Base-by-base conservation (phyloP, 2,113 vertebrate species). In the Rhinogobius similis region DNA sequence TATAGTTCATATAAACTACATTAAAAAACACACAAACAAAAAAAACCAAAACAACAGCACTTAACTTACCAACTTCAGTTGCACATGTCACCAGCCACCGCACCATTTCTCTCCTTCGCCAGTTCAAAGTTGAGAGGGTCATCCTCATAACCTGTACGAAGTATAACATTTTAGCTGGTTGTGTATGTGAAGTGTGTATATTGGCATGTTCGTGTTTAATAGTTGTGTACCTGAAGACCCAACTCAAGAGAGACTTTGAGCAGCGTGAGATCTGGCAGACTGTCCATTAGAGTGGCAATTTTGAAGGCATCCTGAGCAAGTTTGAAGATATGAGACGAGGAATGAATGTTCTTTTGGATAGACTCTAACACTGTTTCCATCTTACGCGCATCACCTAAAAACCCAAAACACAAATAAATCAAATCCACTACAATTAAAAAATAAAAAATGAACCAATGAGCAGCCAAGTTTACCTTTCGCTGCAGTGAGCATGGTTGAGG, bases 321-420 rank as follows among this genome's bases (percentile, higher is more conserved):
- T 73, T 89, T 89, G 69, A 89, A 89, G 86, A 87, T 89, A 81
- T 89, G 87, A 5, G 87, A 89, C 6, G 87, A 86, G 1, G 87
- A 87, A 76, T 89, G 87, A 84, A 89, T 85, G 84, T 87, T 87
- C 70, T 87, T 89, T 84, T 89, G 87, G 80, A 89, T 85, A 62
- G 86, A 85, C 77, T 87, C 87, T 43, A 89, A 79, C 80, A 89
- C 86, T 14, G 82, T 85, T 65, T 89, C 66, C 0, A 89, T 71
- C 23, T 68, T 83, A 29, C 72, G 59, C 14, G 84, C 70, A 4
- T 89, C 82, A 11, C 87, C 87, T 89, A 69, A 10, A 38, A 12
- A 50, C 18, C n/a, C 9, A 18, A 50, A 21, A 61, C 10, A 38
- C 29, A 61, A 20, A 1, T n/a, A 10, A 36, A 20, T 21, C 10